These are phyloP conservation scores for Procambarus clarkii DNA, from an alignment of 1,140 invertebrate genomes.

Conservation along the genomic window DNA sequence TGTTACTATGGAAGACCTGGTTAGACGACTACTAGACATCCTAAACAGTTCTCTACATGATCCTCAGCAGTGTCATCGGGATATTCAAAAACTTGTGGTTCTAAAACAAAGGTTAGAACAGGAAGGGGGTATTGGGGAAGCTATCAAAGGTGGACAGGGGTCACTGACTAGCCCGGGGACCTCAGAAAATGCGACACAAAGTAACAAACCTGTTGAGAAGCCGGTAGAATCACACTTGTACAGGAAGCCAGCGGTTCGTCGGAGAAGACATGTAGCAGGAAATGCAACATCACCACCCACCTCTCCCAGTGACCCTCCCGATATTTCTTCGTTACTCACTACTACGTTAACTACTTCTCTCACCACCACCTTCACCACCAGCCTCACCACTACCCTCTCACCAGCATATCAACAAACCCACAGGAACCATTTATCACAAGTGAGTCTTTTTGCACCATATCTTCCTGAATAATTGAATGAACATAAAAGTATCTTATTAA, in stretches of 20 bases:
- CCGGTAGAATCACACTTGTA: conserved; percentile 39
- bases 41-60: conserved; percentile 60
- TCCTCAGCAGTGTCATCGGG: conserved; percentile 56
- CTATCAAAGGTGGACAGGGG: conserved; percentile 1
- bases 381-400: conserved; percentile 13
- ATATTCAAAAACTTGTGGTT: conserved; percentile 60
- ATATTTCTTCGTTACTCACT: conserved; percentile 55
- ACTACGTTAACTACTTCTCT: conserved; percentile 44
- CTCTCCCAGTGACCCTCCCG: conserved; percentile 44
- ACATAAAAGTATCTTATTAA: too few species aligned
- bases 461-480: too few species aligned
- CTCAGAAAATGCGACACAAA: not conserved
- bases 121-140: conserved; percentile 46
- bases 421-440: conserved; percentile 39
- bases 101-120: conserved; percentile 59
- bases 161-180: not conserved
- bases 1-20: conserved; percentile 63
- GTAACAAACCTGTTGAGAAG: not conserved
- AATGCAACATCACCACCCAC: conserved; percentile 41
- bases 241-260: conserved; percentile 58
- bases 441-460: not conserved
- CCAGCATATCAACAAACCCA: conserved; percentile 24
- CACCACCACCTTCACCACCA: conserved; percentile 28
- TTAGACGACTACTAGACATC: conserved; percentile 46
- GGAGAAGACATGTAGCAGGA: conserved; percentile 54